Base-by-base conservation (phyloP, 2,888 invertebrate species). In the Tinea trinotella region DNA sequence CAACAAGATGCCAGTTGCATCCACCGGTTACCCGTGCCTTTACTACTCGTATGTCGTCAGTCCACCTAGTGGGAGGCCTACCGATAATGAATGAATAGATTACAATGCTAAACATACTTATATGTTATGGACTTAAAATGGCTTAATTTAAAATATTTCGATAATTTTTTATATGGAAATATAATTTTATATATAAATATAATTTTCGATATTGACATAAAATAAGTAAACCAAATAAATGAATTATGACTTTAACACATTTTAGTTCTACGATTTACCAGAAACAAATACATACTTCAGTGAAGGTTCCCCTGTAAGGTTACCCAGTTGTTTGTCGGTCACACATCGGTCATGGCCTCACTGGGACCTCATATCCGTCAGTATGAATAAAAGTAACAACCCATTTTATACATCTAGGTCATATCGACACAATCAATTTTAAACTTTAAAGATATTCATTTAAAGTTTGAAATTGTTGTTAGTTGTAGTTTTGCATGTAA, bases 281-380 rank as follows among this genome's bases (percentile, higher is more conserved):
- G 50, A 50, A 50, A 50, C 18, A 40, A 40, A 40, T 19, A 46
- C 13, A 48, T 17, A 50, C 70, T 71, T 71, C 68, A 69, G 66
- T 66, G 76, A 77, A 74, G 80, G 78, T 76, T 68, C 57, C 62
- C 60, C 60, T 59, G 60, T 70, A 73, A 84, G 84, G 84, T 82
- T 81, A 82, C 80, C 81, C 20, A 53, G 40, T 80, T 79, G 79
- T 77, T 82, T 74, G 76, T 72, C 64, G 67, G 68, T 67, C 65
- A 64, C 66, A 64, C 73, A 62, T 66, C 68, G 83, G 83, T 83
- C 83, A 83, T 64, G 83, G 83, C 63, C 78, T 62, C 63, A 60
- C 60, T 61, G 63, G 74, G 72, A 73, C 73, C 75, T 75, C 76
- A 74, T 65, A 71, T 70, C 70, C 70, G 70, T 24, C 50, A 55